Conservation (phyloP, 2,888 invertebrate species). For the Calameuta idolon region DNA sequence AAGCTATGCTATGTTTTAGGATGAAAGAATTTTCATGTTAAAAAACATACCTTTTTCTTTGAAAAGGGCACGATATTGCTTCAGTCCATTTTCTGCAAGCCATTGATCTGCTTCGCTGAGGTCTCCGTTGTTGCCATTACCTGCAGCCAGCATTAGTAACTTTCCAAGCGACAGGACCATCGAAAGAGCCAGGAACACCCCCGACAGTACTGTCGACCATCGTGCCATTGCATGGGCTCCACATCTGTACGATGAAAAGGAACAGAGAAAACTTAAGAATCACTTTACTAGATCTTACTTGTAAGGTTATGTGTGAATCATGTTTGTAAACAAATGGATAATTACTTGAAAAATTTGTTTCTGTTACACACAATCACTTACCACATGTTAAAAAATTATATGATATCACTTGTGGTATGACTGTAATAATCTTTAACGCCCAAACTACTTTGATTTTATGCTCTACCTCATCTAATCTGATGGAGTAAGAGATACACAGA, state of each 20-base stretch:
- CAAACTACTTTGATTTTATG: not conserved
- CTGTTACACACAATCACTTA: not conserved
- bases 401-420: not conserved
- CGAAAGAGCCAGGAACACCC: conserved; percentile 63
- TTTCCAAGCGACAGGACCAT: conserved; percentile 63
- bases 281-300: not conserved
- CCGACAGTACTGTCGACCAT: conserved; percentile 65
- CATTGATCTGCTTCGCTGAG: conserved; percentile 78
- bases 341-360: not conserved
- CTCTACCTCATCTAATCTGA: not conserved
- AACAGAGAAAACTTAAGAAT: not conserved
- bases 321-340: conserved; percentile 51
- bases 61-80: conserved; percentile 78
- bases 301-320: conserved; percentile 42
- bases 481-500: not conserved
- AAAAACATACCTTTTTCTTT: conserved; percentile 76
- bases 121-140: conserved; percentile 68
- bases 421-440: not conserved
- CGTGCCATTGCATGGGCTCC: conserved; percentile 59
- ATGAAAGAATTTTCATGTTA: not conserved
- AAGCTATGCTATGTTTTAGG: not conserved
- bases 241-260: conserved; percentile 38
- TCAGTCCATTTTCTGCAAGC: conserved; percentile 80
- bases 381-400: not conserved
- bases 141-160: conserved; percentile 59